Base-by-base conservation (phyloP, 2,797 vertebrate genomes). In the Ispidina lecontei region DNA sequence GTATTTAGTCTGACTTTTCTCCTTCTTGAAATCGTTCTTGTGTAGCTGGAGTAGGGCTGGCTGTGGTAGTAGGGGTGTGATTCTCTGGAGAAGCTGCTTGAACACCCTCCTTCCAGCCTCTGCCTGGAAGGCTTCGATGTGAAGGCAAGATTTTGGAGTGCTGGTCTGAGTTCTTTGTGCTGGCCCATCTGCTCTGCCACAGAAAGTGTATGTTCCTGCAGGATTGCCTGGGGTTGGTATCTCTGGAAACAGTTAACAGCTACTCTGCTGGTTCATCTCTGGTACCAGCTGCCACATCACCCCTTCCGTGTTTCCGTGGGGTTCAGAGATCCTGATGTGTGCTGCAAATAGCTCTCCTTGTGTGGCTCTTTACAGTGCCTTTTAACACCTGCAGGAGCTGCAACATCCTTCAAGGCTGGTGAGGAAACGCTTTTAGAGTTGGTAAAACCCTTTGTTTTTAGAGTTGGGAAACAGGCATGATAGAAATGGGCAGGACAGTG, bases 11-110 rank as follows among this genome's bases (percentile, higher is more conserved):
- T 12, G 10, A 12, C 14, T 88, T 62, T 80, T 67, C 35, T 63
- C 44, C 21, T 11, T 52, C 58, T 74, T 59, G 8, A 10, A 7
- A 2, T 43, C 26, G 18, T 16, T 43, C 58, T 58, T 13, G 22
- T 56, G 51, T 37, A 54, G 37, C 14, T 49, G 28, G 44, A 82
- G 23, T 49, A 1, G 5, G 13, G 23, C 26, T 55, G 23, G 29
- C 19, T 0, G 0, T 16, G 23, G 58, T 2, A 2, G n/a, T 13
- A 28, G 43, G 31, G 59, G 7, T 0, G 1, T 1, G 2, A 47
- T 37, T 79, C 82, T 60, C 79, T 54, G 72, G 25, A 82, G 63
- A 62, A 58, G 22, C 29, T 13, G 6, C 17, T 47, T 31, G 33
- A 68, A 64, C 12, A 8, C 29, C 12, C 25, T 64, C 37, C 54